Conservation (phyloP, 2,113 vertebrate species). For the Hippocampus guttulatus region DNA sequence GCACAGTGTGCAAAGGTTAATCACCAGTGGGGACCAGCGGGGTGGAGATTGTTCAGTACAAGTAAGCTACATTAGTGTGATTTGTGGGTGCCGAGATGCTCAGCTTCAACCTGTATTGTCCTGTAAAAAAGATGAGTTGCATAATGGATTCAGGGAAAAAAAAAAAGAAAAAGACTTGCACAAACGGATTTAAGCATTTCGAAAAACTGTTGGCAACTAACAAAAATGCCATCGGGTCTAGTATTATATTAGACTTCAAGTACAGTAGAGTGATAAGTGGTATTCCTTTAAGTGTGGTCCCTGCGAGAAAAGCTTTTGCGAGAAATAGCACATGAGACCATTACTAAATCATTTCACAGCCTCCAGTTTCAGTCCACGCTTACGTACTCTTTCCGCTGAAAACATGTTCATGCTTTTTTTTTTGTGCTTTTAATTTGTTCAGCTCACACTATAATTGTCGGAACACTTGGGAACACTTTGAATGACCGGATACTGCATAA, state of each 20-base stretch:
- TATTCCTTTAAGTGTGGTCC: slow-evolving; percentile 44
- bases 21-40: neutral
- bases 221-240: slow-evolving; percentile 7
- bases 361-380: neutral
- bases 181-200: slow-evolving; percentile 20
- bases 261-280: slow-evolving; percentile 41
- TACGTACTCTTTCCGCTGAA: neutral
- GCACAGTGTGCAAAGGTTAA: slow-evolving; percentile 9
- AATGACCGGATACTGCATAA: neutral
- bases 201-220: slow-evolving; percentile 36
- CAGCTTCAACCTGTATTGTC: slow-evolving; percentile 52
- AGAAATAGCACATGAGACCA: slow-evolving; percentile 12
- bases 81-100: slow-evolving; percentile 27
- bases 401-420: slow-evolving; percentile 2
- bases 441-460: neutral
- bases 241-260: slow-evolving; percentile 34
- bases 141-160: slow-evolving; percentile 43
- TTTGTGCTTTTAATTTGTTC: slow-evolving; percentile 4
- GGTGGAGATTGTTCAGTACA: neutral
- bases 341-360: slow-evolving; percentile 27
- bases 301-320: slow-evolving; percentile 40
- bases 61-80: slow-evolving; percentile 23
- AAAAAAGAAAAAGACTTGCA: neutral
- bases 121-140: slow-evolving; percentile 49
- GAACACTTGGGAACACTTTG: neutral